A percentile compares a stretch with the other conserved stretches of the same genome.
Conservation (phyloP, 2,113 vertebrate genomes). For the Thalassoma bifasciatum region DNA sequence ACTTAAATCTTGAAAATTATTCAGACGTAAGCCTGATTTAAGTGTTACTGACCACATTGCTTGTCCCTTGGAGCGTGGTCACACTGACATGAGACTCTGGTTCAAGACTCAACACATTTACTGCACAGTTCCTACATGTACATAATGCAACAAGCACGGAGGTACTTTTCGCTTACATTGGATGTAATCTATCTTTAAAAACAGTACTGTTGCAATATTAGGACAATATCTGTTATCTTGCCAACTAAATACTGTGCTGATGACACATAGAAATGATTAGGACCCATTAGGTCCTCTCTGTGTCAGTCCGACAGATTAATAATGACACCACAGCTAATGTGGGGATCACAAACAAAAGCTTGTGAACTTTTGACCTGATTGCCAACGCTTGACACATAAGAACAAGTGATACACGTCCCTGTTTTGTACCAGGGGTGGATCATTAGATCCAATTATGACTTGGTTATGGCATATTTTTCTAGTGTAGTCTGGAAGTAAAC, state of each 20-base stretch:
- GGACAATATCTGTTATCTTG: not conserved
- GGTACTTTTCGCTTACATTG: not conserved
- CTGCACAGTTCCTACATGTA: no score
- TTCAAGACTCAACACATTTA: no score
- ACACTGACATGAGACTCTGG: no score
- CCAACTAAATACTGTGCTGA: not conserved
- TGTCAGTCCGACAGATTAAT: slow-evolving; percentile 9
- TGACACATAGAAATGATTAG: not conserved
- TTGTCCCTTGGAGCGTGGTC: no score
- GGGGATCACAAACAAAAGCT: slow-evolving; percentile 28
- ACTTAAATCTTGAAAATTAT: no score
- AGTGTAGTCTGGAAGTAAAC: not conserved
- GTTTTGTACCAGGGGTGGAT: not conserved
- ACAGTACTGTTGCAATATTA: not conserved
- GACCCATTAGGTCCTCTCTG: not conserved
- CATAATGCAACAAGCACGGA: no score
- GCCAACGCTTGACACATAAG: not conserved
- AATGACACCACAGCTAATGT: not conserved
- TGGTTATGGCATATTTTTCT: no score
- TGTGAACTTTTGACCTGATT: slow-evolving; percentile 22
- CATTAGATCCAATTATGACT: not conserved
- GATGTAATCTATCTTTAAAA: not conserved
- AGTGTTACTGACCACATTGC: no score
- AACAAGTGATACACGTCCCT: slow-evolving; percentile 11
- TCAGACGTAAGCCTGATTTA: no score